A percentile compares a stretch with the other conserved stretches of the same genome.
Evolutionary conservation across 2,797 vertebrate species (phyloP).

Genomic region (Neosalanx taihuensis): DNA sequence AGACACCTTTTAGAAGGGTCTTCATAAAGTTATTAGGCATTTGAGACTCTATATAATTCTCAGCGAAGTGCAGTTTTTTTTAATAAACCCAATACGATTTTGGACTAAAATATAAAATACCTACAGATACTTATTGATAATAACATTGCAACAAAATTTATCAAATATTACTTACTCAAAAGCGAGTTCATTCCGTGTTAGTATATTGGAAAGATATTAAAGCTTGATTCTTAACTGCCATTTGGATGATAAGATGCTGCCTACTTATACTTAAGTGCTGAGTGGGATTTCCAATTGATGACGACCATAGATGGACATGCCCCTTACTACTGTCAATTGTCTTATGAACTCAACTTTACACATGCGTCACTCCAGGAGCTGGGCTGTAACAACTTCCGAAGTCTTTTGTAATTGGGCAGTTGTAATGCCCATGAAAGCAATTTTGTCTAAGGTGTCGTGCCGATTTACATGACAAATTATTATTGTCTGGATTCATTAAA

Average conservation of each 20-base stretch:
- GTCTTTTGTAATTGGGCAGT: not conserved
- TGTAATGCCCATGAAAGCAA: too few species aligned
- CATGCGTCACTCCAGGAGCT: not conserved
- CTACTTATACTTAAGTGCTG: conserved; percentile 41
- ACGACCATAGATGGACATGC: not conserved
- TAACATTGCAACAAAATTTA: not conserved
- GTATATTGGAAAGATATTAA: conserved; percentile 13
- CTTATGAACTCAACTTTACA: not conserved
- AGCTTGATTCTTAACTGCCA: conserved; percentile 31
- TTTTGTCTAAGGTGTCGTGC: too few species aligned
- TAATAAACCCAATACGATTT: too few species aligned
- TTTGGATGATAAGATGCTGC: conserved; percentile 26
- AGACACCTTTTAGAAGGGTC: too few species aligned
- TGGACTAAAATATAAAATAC: not conserved
- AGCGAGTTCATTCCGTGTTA: conserved; percentile 47
- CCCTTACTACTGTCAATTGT: not conserved
- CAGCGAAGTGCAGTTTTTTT: too few species aligned
- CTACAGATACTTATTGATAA: not conserved
- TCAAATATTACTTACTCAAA: conserved; percentile 28
- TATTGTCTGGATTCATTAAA: too few species aligned
- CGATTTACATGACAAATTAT: too few species aligned
- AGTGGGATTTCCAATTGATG: conserved; percentile 37
- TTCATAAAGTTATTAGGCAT: too few species aligned
- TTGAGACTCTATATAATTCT: too few species aligned
- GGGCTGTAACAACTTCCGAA: not conserved